Evolutionary conservation across 2,113 vertebrate genomes (phyloP), one percentile per base, ranked within the genome.

Genomic region (Jaculus jaculus): DNA sequence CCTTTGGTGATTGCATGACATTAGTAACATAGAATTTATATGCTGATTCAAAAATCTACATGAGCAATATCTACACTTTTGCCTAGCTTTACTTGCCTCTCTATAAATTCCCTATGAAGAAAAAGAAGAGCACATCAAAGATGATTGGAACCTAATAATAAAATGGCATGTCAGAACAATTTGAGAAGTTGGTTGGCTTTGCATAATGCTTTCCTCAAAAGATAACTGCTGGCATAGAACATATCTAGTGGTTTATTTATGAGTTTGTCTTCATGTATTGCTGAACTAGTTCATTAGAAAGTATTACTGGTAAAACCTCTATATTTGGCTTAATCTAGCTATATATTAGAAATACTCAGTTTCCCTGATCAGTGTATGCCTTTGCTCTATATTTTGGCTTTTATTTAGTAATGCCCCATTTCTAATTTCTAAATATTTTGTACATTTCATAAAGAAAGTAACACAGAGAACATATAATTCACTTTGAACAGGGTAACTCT

Each of bases 391-490:
- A 92, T 80, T 88, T 89, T 65, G 71, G 26, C 30, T 16, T 84
- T 87, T 77, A 97, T 60, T 85, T 90, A 60, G 5, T 32, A 61
- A 77, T 81, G 54, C 34, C 11, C 11, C 47, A 73, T 80, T 92
- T 93, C 9, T 82, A 89, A 81, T 92, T 79, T 61, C 23, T 2
- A 84, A 81, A 30, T 30, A 23, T 37, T 82, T 69, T 21, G 0
- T 26, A 97, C 96, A 71, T 97, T 96, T 94, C 30, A 34, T 34
- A 61, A 89, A 60, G 1, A 77, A 0, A 92, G 32, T n/a, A 77
- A 75, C 30, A 73, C 5, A 5, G 37, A 86, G 17, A 78, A 72
- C 75, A 84, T 30, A 80, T 47, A 84, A 93, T 82, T 89, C 21
- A 84, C 21, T 84, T 83, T 60, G 47, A 74, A 84, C 73, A 90